Base-by-base conservation (phyloP, 2,797 vertebrate genomes). In the Rhinoraja longicauda region DNA sequence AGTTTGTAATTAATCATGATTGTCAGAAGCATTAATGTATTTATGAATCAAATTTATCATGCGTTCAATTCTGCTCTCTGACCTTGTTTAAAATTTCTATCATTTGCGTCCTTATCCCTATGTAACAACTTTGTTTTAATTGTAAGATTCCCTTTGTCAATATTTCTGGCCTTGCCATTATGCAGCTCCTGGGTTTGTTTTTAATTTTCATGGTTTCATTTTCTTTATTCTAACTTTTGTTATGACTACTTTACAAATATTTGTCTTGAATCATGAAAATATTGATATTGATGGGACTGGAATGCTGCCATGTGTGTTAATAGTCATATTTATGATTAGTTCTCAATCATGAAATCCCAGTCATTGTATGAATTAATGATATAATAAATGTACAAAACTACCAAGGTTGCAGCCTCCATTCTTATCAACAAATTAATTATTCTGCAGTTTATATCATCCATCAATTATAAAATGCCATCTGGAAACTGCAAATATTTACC, bases 221-320 rank as follows among this genome's bases (percentile, higher is more conserved):
- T 67, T 88, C 84, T 17, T 88, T 88, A 2, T 32, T 67, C n/a
- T 67, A 64, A 88, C 5, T 67, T 36, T 10, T 67, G 84, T 88
- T 88, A 67, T 88, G 84, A 88, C 84, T 88, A 62, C 62, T 17
- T 19, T 88, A 67, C 84, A 88, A 36, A 88, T 88, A 88, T 88
- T 88, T 88, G n/a, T 88, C 84, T 88, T 19, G n/a, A 67, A 36
- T 62, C 59, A 88, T 88, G 84, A 88, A 59, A 88, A 88, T 88
- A 67, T 88, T 88, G 62, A 67, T 45, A 19, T 67, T 26, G n/a
- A 67, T 21, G 84, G 84, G 15, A 62, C n/a, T 88, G 84, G 62
- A 67, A 36, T n/a, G 24, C 10, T 67, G 64, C 84, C 84, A 88
- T 88, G 59, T 88, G 84, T n/a, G 62, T 64, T 88, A 88, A 67